Conservation (phyloP, 2,888 invertebrate genomes). For the Perizoma flavofasciatum region DNA sequence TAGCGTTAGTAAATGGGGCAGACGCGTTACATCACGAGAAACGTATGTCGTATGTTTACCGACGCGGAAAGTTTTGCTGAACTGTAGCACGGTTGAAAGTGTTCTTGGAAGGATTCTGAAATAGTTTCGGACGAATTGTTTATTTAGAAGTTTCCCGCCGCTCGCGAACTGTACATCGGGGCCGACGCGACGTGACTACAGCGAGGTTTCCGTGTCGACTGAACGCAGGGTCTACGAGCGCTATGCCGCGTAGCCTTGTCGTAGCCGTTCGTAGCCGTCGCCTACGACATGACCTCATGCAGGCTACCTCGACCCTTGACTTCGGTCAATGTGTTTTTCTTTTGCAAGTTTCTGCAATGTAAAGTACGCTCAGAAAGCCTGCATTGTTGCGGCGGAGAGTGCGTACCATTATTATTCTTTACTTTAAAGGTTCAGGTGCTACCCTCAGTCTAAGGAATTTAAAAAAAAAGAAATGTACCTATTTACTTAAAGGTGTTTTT, state of each 20-base stretch:
- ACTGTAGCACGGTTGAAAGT: constrained; percentile 10
- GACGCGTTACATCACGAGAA: constrained; percentile 63
- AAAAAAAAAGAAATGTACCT: no score
- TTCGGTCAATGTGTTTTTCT: constrained; percentile 22
- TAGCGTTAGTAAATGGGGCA: constrained; percentile 65
- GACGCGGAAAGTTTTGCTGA: background rate
- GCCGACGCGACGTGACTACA: constrained; percentile 40
- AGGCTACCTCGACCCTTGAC: constrained; percentile 22
- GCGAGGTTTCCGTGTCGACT: constrained; percentile 47
- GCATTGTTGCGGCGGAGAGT: constrained; percentile 9
- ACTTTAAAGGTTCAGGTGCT: background rate
- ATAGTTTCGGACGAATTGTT: constrained; percentile 35
- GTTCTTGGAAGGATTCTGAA: constrained; percentile 14
- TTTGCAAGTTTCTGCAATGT: constrained; percentile 8
- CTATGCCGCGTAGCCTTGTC: constrained; percentile 36
- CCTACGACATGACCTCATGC: constrained; percentile 27
- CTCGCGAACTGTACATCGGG: constrained; percentile 39
- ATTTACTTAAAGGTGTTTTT: no score
- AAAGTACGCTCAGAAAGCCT: background rate
- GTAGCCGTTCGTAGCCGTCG: constrained; percentile 31
- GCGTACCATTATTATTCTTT: constrained; percentile 1
- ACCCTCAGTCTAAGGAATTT: no score
- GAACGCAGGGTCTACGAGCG: constrained; percentile 39
- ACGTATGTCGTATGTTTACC: constrained; percentile 11
- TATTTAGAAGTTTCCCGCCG: constrained; percentile 48